Conservation (phyloP, 2,797 vertebrate species). For the Ctenosaura bakeri region DNA sequence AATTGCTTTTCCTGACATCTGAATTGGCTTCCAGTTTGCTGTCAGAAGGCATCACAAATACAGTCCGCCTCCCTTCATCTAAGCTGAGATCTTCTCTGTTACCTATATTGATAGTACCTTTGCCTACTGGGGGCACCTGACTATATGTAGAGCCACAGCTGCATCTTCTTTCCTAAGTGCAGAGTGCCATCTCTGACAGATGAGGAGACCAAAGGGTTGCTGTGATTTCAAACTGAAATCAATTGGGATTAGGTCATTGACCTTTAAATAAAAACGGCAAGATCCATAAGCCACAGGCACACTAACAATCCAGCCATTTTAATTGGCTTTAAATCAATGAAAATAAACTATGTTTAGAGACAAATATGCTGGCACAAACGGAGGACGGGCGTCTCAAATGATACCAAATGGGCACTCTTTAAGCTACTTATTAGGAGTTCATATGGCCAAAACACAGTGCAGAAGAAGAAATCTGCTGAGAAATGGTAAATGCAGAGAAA, state of each 20-base stretch:
- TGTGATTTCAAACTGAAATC: constrained; percentile 3
- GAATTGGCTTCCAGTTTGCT: neutral
- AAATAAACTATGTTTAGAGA: neutral
- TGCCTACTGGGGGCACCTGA: neutral
- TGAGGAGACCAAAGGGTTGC: constrained; percentile 15
- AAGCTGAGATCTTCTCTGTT: neutral
- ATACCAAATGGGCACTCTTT: neutral
- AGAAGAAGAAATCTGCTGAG: neutral
- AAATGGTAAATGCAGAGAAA: neutral
- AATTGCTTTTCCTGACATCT: neutral
- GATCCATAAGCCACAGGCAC: constrained; percentile 16
- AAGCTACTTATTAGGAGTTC: neutral
- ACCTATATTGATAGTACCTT: neutral
- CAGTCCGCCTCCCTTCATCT: neutral
- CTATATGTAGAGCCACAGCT: constrained; percentile 4
- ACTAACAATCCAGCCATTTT: neutral
- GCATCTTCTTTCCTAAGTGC: neutral
- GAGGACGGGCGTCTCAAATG: neutral
- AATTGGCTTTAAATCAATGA: constrained; percentile 1
- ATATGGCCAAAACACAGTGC: neutral
- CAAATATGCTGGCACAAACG: neutral
- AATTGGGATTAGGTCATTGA: constrained; percentile 22
- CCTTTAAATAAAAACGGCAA: constrained; percentile 14
- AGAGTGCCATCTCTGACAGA: constrained; percentile 6
- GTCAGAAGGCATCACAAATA: neutral